Evolutionary conservation across 2,888 invertebrate species (phyloP).

Genomic region (Gasteruption jaculator): DNA sequence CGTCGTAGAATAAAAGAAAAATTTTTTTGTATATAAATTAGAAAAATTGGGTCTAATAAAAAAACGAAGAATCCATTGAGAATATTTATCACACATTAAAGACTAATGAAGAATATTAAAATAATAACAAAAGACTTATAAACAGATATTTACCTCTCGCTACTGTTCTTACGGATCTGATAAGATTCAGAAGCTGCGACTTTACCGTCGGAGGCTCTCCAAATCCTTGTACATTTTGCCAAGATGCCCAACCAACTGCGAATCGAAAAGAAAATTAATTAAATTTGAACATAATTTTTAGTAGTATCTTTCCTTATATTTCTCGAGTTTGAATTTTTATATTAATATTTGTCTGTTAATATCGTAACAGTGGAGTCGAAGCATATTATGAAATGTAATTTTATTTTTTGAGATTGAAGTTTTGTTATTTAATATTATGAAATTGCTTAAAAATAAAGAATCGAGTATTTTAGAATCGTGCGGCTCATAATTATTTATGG

Average conservation of each 20-base stretch:
- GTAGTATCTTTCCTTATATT: too few relatives aligned
- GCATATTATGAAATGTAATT: too few relatives aligned
- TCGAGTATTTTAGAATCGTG: too few relatives aligned
- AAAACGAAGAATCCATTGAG: too few relatives aligned
- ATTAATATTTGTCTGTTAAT: not conserved
- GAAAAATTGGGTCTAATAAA: conserved; percentile 3
- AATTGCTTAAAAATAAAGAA: too few relatives aligned
- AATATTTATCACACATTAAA: not conserved
- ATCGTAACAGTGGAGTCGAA: too few relatives aligned
- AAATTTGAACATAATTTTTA: too few relatives aligned
- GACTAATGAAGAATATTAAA: conserved; percentile 8
- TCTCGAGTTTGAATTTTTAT: not conserved
- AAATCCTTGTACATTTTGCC: conserved; percentile 75
- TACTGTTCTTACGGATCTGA: conserved; percentile 94
- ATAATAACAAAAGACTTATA: conserved; percentile 10
- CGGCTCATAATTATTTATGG: too few relatives aligned
- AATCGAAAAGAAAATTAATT: conserved; percentile 12
- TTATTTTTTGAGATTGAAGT: too few relatives aligned
- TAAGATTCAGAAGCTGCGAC: conserved; percentile 82
- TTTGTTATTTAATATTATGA: not conserved
- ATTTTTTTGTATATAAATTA: conserved; percentile 1
- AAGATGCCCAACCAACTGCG: conserved; percentile 86
- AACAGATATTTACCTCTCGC: conserved; percentile 92
- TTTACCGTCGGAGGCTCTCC: conserved; percentile 83
- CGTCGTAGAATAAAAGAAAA: conserved; percentile 2